These are phyloP conservation scores for Athene noctua DNA, from an alignment of 2,113 vertebrate genomes.

Conservation along the genomic window DNA sequence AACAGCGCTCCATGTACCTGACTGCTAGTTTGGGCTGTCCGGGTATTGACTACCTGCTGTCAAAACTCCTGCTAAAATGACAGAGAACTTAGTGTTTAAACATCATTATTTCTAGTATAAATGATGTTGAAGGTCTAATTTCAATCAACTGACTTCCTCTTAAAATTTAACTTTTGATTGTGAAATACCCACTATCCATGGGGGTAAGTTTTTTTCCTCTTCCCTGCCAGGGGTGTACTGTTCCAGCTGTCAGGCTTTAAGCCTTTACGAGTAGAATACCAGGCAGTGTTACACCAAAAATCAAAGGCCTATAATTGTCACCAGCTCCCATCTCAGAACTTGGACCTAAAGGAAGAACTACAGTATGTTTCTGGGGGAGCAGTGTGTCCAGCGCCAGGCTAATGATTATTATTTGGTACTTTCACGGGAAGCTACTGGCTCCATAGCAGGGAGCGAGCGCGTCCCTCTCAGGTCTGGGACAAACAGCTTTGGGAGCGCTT, in stretches of 20 bases:
- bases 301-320: neutral
- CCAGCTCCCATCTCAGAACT: neutral
- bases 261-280: neutral
- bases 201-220: too few relatives aligned
- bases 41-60: neutral
- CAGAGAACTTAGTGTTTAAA: neutral
- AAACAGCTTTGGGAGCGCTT: accelerated
- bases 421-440: neutral
- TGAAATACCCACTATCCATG: neutral
- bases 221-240: accelerated
- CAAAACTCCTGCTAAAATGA: neutral
- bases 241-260: neutral
- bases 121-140: neutral
- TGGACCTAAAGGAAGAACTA: too few relatives aligned
- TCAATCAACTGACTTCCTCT: neutral
- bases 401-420: neutral
- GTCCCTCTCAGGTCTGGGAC: neutral
- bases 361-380: neutral
- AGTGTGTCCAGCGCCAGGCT: accelerated
- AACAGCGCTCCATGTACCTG: accelerated
- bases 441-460: accelerated
- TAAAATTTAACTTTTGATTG: neutral
- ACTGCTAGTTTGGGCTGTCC: neutral
- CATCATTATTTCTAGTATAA: neutral
- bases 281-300: neutral